Evolutionary conservation across 2,113 vertebrate species (phyloP).

Genomic region (Candoia aspera): DNA sequence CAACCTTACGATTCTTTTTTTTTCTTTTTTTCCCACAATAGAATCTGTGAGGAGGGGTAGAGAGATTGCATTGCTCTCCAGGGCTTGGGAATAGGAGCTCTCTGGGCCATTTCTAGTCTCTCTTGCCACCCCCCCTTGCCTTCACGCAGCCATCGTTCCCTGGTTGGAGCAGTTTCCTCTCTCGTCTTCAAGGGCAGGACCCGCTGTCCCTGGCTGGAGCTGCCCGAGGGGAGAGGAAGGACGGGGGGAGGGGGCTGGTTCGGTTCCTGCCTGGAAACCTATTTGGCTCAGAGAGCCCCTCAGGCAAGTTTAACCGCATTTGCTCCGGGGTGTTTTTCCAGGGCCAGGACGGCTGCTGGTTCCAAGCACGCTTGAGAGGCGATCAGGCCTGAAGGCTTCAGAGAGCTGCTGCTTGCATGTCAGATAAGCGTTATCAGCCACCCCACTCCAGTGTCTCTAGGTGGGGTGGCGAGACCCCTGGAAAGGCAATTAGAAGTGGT

Average conservation of each 20-base stretch:
- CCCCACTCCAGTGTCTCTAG: too few relatives aligned
- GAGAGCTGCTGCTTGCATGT: too few relatives aligned
- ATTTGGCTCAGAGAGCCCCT: not conserved
- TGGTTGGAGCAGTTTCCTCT: not conserved
- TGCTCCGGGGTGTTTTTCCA: not conserved
- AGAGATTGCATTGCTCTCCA: not conserved
- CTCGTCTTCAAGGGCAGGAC: not conserved
- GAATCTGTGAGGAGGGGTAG: not conserved
- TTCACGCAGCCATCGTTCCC: not conserved
- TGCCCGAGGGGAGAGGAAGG: too few relatives aligned
- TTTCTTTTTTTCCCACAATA: not conserved
- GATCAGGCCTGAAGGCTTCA: too few relatives aligned
- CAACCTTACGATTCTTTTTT: not conserved
- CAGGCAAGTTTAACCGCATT: not conserved
- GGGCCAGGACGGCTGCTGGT: too few relatives aligned
- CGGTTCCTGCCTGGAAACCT: not conserved
- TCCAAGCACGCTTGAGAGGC: too few relatives aligned
- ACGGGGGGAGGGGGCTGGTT: not conserved
- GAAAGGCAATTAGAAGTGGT: too few relatives aligned
- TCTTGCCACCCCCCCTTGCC: not conserved
- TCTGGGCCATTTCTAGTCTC: not conserved
- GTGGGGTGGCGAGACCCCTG: too few relatives aligned
- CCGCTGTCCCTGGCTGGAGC: not conserved
- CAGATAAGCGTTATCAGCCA: too few relatives aligned
- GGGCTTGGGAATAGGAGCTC: not conserved